Evolutionary conservation across 2,797 vertebrate species (phyloP).

Genomic region (Parauchenoglanis punctatus): DNA sequence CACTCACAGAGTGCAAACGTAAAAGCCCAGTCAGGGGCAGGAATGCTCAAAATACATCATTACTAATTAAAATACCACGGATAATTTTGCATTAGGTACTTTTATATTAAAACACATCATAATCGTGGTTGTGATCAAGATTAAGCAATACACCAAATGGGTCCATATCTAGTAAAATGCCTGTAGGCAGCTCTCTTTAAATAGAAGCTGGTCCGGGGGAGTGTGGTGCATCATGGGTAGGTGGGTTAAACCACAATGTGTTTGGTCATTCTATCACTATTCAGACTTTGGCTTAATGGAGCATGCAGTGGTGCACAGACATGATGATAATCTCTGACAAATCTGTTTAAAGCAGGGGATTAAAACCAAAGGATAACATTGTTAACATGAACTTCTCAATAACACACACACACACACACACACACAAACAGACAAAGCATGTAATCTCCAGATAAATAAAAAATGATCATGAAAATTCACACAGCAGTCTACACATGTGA

Average conservation of each 20-base stretch:
- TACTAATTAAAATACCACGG: conserved; percentile 9
- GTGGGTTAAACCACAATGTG: conserved; percentile 29
- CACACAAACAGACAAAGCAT: neutral
- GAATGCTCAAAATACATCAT: conserved; percentile 27
- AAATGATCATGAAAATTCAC: neutral
- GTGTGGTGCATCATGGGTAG: conserved; percentile 43
- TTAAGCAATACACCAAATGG: conserved; percentile 31
- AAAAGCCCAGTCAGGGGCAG: conserved; percentile 35
- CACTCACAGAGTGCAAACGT: conserved; percentile 36
- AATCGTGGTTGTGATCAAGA: conserved; percentile 24
- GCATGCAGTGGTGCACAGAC: conserved; percentile 7
- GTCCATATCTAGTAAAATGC: conserved; percentile 34
- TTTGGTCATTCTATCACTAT: conserved; percentile 11
- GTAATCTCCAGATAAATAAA: neutral
- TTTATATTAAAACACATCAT: neutral
- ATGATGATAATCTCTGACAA: conserved; percentile 15
- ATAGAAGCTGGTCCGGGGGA: conserved; percentile 48
- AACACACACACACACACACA: neutral
- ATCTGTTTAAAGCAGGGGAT: conserved; percentile 24
- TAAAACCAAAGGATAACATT: conserved; percentile 15
- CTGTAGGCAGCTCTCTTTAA: conserved; percentile 48
- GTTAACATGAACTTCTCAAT: neutral
- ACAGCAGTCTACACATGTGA: neutral
- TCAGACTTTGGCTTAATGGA: conserved; percentile 22
- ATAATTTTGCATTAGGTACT: neutral